Conservation (phyloP, 2,797 vertebrate genomes). For the Amniataba percoides region DNA sequence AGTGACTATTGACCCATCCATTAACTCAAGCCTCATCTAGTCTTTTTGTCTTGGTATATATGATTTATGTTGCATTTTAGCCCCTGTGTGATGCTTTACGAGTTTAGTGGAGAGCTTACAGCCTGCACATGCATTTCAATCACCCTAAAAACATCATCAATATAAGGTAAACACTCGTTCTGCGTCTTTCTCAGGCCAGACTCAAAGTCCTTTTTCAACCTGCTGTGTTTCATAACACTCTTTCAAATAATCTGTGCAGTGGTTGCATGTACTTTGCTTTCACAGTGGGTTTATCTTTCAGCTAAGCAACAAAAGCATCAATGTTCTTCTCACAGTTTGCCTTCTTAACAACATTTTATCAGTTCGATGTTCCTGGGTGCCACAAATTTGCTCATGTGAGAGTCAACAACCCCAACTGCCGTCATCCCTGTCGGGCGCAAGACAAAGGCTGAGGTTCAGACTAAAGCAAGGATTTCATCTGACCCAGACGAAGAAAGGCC, state of each 20-base stretch:
- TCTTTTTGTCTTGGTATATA: constrained; percentile 15
- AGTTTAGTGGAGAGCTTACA: too few species aligned
- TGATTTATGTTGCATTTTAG: background rate
- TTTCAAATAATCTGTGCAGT: background rate
- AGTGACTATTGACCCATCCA: constrained; percentile 47
- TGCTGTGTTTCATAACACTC: constrained; percentile 24
- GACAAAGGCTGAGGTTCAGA: background rate
- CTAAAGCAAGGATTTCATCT: constrained; percentile 21
- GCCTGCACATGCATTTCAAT: background rate
- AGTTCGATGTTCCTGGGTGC: background rate
- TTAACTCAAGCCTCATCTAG: constrained; percentile 8
- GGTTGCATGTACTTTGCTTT: constrained; percentile 9
- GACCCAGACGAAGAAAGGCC: constrained; percentile 30
- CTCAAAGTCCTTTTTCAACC: constrained; percentile 33
- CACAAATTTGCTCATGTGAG: constrained; percentile 14
- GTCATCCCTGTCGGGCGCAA: background rate
- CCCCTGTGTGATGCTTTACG: background rate
- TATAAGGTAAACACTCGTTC: constrained; percentile 37
- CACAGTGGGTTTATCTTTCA: background rate
- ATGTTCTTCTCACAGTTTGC: background rate
- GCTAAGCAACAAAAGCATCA: background rate
- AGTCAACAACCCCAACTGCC: constrained; percentile 18
- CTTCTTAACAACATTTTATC: background rate
- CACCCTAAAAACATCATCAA: background rate
- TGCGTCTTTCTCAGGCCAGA: constrained; percentile 19